These are phyloP conservation scores for Subanguina moxae DNA, from an alignment of 1,140 invertebrate species.

Conservation along the genomic window DNA sequence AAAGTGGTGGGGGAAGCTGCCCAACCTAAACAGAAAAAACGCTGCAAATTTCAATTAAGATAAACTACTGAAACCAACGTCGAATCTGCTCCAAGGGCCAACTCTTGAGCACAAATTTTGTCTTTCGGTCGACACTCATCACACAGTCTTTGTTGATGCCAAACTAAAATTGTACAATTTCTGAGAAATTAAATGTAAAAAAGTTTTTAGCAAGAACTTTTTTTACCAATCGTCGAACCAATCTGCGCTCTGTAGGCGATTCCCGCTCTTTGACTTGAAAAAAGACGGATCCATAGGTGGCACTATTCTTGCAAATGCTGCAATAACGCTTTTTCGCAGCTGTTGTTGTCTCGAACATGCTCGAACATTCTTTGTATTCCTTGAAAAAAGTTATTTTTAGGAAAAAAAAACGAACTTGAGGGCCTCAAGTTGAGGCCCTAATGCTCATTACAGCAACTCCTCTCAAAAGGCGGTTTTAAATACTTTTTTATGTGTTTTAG, in stretches of 20 bases:
- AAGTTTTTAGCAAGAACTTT: neutral
- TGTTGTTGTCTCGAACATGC: constrained; percentile 9
- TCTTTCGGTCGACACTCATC: constrained; percentile 87
- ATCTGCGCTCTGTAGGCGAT: constrained; percentile 70
- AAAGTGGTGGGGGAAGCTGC: constrained; percentile 97
- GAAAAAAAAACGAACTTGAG: no score
- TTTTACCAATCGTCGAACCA: neutral
- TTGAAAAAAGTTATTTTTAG: constrained; percentile 48
- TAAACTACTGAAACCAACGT: constrained; percentile 63
- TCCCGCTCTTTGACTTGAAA: constrained; percentile 95
- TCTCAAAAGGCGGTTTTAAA: no score
- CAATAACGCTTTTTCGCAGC: constrained; percentile 29
- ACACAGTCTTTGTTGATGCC: constrained; percentile 98
- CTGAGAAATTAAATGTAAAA: constrained; percentile 82
- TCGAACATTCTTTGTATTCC: constrained; percentile 17
- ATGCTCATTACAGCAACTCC: no score
- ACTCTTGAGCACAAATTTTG: constrained; percentile 66
- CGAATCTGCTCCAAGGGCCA: constrained; percentile 86
- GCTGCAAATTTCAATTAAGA: neutral
- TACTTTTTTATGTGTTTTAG: constrained; percentile 8
- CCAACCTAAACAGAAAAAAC: constrained; percentile 65
- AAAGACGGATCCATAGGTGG: constrained; percentile 95
- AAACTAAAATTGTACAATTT: constrained; percentile 69
- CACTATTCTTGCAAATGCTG: constrained; percentile 81
- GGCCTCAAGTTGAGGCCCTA: no score